Conservation (phyloP, 2,113 vertebrate genomes). For the Lophochroa leadbeateri region DNA sequence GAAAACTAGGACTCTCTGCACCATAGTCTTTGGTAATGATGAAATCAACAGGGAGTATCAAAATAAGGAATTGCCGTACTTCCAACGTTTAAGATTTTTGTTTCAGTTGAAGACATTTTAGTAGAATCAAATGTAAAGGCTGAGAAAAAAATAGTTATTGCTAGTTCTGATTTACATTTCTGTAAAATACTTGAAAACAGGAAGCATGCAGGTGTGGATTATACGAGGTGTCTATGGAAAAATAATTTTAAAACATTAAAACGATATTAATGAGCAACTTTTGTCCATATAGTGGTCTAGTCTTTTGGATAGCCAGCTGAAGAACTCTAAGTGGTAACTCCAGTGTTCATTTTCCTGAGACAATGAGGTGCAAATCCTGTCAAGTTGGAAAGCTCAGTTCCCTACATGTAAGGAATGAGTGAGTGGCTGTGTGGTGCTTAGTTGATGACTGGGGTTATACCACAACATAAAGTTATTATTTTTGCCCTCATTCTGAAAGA, state of each 20-base stretch:
- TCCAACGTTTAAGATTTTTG: not conserved
- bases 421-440: not conserved
- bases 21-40: not conserved
- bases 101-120: not conserved
- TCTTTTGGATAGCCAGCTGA: not conserved
- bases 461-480: not conserved
- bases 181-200: not conserved
- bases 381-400: not conserved
- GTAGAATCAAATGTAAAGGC: not conserved
- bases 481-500: not conserved
- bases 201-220: not conserved
- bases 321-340: not conserved
- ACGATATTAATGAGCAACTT: not conserved
- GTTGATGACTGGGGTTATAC: not conserved
- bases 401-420: not conserved
- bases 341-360: not conserved
- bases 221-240: not conserved
- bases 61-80: not conserved
- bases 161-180: not conserved
- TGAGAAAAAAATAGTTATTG: not conserved
- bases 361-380: not conserved
- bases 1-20: not conserved
- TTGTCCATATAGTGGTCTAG: not conserved
- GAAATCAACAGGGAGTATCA: not conserved
- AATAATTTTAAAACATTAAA: not conserved